Conservation (phyloP, 2,113 vertebrate genomes). For the Polyodon spathula region DNA sequence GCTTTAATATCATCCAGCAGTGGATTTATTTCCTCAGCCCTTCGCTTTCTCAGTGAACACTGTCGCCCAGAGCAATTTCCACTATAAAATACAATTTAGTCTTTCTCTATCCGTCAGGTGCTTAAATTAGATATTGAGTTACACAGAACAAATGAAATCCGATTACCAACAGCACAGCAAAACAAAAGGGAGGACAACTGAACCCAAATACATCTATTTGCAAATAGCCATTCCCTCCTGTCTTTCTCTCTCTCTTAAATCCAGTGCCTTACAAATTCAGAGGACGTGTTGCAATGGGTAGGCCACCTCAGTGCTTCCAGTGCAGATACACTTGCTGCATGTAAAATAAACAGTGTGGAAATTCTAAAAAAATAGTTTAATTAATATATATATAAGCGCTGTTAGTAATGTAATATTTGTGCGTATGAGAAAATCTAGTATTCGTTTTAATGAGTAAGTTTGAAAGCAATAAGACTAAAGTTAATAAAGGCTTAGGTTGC, state of each 20-base stretch:
- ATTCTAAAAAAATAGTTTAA: no score
- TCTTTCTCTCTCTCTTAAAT: background rate
- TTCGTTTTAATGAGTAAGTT: no score
- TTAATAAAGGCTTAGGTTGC: no score
- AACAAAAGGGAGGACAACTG: conserved; percentile 32
- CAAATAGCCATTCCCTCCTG: conserved; percentile 30
- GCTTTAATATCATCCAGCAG: conserved; percentile 10
- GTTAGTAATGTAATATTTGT: no score
- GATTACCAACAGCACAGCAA: conserved; percentile 52
- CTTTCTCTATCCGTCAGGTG: conserved; percentile 25
- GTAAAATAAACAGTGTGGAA: no score
- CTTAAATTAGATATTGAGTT: conserved; percentile 41
- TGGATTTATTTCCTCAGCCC: background rate
- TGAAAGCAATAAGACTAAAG: no score
- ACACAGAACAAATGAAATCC: conserved; percentile 42
- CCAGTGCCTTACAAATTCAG: no score
- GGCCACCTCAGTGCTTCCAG: no score
- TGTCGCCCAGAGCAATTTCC: conserved; percentile 23
- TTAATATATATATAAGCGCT: no score
- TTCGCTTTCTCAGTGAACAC: conserved; percentile 17
- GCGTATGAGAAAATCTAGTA: no score
- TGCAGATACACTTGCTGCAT: no score
- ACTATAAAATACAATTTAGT: conserved; percentile 23
- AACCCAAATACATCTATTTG: conserved; percentile 20
- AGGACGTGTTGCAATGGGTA: no score